phyloP scores from a whole-genome alignment of 1,140 invertebrate genomes.

The Drosophila sechellia region DNA sequence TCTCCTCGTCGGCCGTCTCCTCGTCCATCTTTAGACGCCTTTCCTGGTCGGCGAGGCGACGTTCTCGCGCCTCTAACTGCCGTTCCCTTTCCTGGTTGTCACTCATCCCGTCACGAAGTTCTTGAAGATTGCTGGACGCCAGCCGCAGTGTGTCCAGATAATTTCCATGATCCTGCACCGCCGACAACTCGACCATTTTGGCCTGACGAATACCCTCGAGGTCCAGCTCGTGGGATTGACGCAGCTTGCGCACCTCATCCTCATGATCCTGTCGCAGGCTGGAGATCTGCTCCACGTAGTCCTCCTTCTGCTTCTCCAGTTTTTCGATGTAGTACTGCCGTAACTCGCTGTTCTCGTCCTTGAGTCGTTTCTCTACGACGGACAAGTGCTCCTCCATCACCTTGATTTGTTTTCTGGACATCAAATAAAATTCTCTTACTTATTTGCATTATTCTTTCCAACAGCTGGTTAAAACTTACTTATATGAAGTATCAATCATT shows the following conservation, averaged over 20 bases:
- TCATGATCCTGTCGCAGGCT: slow-evolving; percentile 77
- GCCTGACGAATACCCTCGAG: slow-evolving; percentile 85
- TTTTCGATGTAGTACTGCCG: slow-evolving; percentile 79
- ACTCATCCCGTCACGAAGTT: slow-evolving; percentile 74
- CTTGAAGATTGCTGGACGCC: slow-evolving; percentile 82
- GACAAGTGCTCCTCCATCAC: slow-evolving; percentile 21
- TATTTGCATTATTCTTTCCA: not conserved
- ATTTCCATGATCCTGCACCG: slow-evolving; percentile 81
- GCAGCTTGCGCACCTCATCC: slow-evolving; percentile 82
- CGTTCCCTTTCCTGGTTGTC: slow-evolving; percentile 79
- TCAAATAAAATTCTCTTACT: not conserved
- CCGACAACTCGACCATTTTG: slow-evolving; percentile 80
- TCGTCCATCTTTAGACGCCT: slow-evolving; percentile 84
- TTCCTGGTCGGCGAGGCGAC: slow-evolving; percentile 80
- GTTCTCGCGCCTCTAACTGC: slow-evolving; percentile 79
- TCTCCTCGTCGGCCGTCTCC: slow-evolving; percentile 84
- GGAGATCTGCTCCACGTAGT: slow-evolving; percentile 83
- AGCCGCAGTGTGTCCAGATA: slow-evolving; percentile 84
- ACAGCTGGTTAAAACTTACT: slow-evolving; percentile 64
- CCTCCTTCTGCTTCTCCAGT: slow-evolving; percentile 71
- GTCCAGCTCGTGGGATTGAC: slow-evolving; percentile 81
- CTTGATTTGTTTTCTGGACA: slow-evolving; percentile 84
- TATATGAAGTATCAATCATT: slow-evolving; percentile 85
- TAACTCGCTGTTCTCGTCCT: slow-evolving; percentile 78
- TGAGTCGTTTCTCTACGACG: slow-evolving; percentile 84